Evolutionary conservation across 2,888 invertebrate genomes (phyloP), one percentile per base, ranked within the genome.

Genomic region (Dasysyrphus albostriatus): DNA sequence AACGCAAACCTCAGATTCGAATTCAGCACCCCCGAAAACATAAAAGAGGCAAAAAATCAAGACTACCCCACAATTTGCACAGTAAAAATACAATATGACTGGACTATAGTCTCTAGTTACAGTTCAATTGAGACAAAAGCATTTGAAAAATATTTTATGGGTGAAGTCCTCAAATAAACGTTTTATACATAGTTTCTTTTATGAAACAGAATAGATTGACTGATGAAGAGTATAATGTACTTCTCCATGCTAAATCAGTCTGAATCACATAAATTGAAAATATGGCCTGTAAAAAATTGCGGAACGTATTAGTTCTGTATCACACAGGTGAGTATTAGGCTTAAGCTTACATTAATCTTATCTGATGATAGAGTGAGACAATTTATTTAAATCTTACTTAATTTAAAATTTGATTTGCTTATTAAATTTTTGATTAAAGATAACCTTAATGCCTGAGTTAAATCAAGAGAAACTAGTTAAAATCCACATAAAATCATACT

Each of bases 401-500:
- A 12, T 65, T 65, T 65, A 12, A 32, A 19, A 65, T 65, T 14
- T 16, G 34, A 34, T 63, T 63, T 44, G 29, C 16, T 44, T 63
- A 14, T n/a, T 6, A 44, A 63, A 32, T 3, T 16, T 10, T 32
- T 65, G n/a, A 49, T 47, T 49, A 47, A 24, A 24, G 24, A 24
- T 16, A 24, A 37, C 47, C 47, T 47, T 16, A 47, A 16, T 16
- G 3, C 2, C 47, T 34, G 16, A 65, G 44, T 65, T 65, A 19
- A 49, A 34, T 65, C 49, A 65, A 49, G 47, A 32, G 34, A 65
- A 65, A 65, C 65, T 16, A 34, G 47, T 65, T 19, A 29, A 49
- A 49, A 34, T 47, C 47, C 65, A 65, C 65, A 65, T 65, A 44
- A 65, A 65, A 65, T 44, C 29, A 65, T 65, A 51, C 34, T 67